phyloP scores from a whole-genome alignment of 2,113 vertebrate species.

The Gavialis gangeticus region DNA sequence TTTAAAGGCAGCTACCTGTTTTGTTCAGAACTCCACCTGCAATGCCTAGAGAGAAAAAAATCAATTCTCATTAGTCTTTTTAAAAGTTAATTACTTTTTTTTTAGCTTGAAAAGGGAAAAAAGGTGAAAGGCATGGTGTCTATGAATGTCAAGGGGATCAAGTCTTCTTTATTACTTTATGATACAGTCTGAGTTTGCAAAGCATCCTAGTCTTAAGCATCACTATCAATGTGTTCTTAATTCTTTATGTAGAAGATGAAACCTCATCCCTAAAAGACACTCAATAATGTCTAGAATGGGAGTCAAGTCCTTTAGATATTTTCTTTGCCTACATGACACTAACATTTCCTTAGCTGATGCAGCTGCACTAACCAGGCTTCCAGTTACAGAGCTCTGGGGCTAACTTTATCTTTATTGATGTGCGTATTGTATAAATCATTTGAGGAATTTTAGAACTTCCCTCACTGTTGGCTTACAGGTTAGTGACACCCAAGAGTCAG shows the following conservation, averaged over 20 bases:
- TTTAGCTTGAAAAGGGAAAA: not conserved
- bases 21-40: not conserved
- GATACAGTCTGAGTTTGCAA: slow-evolving; percentile 7
- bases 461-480: not conserved
- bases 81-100: not conserved
- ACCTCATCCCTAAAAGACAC: not conserved
- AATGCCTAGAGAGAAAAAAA: not conserved
- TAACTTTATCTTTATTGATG: not conserved
- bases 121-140: fast-evolving
- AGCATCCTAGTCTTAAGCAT: not conserved
- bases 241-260: not conserved
- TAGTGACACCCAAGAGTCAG: not conserved
- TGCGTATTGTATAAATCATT: not conserved
- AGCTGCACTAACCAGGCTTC: not conserved
- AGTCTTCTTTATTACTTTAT: not conserved
- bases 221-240: not conserved
- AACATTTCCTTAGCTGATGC: not conserved
- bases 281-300: not conserved
- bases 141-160: not conserved
- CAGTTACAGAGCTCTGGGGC: not conserved
- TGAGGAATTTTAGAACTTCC: not conserved
- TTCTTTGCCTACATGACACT: not conserved
- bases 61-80: not conserved
- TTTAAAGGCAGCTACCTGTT: not conserved
- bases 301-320: not conserved